Conservation (phyloP, 2,888 invertebrate genomes). For the Flabesymbios commensalis region DNA sequence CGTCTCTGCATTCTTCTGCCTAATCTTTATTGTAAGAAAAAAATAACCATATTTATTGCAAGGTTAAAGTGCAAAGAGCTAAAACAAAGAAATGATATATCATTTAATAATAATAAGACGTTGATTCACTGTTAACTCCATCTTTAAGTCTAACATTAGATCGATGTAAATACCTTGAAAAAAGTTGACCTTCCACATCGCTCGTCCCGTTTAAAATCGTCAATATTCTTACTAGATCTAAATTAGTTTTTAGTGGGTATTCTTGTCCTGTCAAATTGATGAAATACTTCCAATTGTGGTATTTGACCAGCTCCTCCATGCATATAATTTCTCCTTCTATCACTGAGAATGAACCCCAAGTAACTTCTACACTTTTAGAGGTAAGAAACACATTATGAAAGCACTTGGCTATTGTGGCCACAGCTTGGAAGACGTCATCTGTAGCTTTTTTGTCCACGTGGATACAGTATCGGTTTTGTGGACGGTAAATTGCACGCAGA, state of each 20-base stretch:
- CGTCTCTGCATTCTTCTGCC: too few relatives aligned
- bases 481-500: conserved; percentile 28
- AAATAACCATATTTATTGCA: too few relatives aligned
- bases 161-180: too few relatives aligned
- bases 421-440: neutral
- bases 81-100: too few relatives aligned
- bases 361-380: conserved; percentile 1
- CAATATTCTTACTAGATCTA: conserved; percentile 50
- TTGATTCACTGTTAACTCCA: too few relatives aligned
- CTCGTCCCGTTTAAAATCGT: conserved; percentile 51
- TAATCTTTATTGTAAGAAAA: too few relatives aligned
- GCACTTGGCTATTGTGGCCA: conserved; percentile 18
- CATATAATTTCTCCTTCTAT: conserved; percentile 21
- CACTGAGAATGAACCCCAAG: conserved; percentile 8
- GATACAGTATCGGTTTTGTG: conserved; percentile 33
- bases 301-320: conserved; percentile 12
- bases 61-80: too few relatives aligned
- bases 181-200: conserved; percentile 25
- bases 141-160: too few relatives aligned
- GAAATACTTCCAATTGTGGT: conserved; percentile 34
- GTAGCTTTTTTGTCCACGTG: conserved; percentile 27
- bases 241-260: conserved; percentile 53
- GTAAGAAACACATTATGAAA: conserved; percentile 20
- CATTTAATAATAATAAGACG: too few relatives aligned
- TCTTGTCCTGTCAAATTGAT: conserved; percentile 56